Percentiles rank a stretch among this genome's conserved stretches.
phyloP scores from a whole-genome alignment of 2,888 invertebrate genomes.

The Agrotis ipsilon region DNA sequence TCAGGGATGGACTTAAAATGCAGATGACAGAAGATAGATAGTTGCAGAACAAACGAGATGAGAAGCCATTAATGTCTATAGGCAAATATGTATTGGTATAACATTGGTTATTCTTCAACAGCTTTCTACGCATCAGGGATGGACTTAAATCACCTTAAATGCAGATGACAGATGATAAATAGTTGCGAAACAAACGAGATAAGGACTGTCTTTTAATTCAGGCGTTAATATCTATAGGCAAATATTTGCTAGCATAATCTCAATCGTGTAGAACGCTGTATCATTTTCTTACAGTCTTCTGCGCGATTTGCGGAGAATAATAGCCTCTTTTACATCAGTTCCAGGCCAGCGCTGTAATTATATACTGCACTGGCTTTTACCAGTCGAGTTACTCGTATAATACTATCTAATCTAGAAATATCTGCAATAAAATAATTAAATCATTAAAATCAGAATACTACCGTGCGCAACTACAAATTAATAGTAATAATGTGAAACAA shows the following conservation, averaged over 20 bases:
- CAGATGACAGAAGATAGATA: not conserved
- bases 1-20: not conserved
- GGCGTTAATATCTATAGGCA: not conserved
- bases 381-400: conserved; percentile 8
- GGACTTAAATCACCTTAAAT: not conserved
- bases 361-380: conserved; percentile 29
- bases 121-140: not conserved
- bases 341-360: conserved; percentile 28
- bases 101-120: not conserved
- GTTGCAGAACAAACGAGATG: not conserved
- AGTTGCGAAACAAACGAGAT: not conserved
- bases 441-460: too few relatives aligned
- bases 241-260: not conserved
- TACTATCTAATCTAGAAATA: too few relatives aligned
- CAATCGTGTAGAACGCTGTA: too few relatives aligned
- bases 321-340: conserved; percentile 15
- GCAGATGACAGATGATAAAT: too few relatives aligned
- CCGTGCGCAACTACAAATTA: too few relatives aligned
- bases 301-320: conserved; percentile 29
- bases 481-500: too few relatives aligned
- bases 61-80: not conserved
- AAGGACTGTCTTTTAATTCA: not conserved
- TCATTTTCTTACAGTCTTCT: conserved; percentile 9
- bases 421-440: too few relatives aligned
- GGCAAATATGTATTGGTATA: not conserved